A percentile compares a stretch with the other conserved stretches of the same genome.
These are phyloP conservation scores for Australoheros scitulus DNA, from an alignment of 2,113 vertebrate species.

Conservation along the genomic window DNA sequence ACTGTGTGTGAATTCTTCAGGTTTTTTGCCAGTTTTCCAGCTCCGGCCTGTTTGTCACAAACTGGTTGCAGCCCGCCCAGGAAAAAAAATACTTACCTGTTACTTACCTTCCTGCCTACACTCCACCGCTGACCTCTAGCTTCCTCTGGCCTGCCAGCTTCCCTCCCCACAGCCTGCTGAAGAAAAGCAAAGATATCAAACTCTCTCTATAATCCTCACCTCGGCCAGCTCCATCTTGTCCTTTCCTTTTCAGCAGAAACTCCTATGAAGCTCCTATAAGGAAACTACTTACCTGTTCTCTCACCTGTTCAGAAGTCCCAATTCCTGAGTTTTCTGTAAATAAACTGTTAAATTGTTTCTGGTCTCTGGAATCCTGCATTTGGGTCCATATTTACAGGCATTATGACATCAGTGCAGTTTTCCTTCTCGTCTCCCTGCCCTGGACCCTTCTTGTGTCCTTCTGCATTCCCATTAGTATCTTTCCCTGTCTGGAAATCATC, in stretches of 20 bases:
- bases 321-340: neutral
- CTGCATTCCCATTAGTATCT: no score
- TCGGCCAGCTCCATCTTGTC: no score
- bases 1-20: fast-evolving
- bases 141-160: neutral
- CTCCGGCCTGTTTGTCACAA: no score
- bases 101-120: neutral
- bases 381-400: neutral
- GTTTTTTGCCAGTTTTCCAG: no score
- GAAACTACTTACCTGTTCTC: neutral
- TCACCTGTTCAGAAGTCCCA: neutral
- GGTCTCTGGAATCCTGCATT: fast-evolving
- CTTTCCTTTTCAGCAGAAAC: no score
- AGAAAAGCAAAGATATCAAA: neutral
- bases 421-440: neutral
- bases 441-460: no score
- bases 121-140: neutral
- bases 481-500: neutral
- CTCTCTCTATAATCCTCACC: no score
- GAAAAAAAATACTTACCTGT: no score
- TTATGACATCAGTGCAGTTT: neutral
- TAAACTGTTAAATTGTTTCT: neutral
- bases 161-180: fast-evolving
- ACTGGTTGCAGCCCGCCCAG: no score
- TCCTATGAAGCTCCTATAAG: no score